Evolutionary conservation across 2,888 invertebrate species (phyloP), one percentile per base, ranked within the genome.

Genomic region (Cephus nigrinus): DNA sequence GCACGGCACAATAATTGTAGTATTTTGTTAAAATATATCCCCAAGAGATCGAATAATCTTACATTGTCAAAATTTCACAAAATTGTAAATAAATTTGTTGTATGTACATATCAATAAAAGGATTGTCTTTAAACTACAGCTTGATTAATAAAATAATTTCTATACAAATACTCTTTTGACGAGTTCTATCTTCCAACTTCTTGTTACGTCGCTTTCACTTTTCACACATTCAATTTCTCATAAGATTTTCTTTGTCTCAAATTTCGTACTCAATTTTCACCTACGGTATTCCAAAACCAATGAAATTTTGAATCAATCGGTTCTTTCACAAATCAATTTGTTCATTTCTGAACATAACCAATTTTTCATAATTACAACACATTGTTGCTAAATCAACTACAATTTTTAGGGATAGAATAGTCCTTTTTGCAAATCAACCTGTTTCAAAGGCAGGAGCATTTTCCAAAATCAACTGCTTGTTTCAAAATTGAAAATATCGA

Each of bases 91-190:
- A 90, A 88, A 86, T 86, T 89, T 83, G 88, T 87, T 90, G 89
- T 90, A 90, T 90, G 90, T 90, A 90, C 90, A 90, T 90, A 90
- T 90, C 90, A 90, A 90, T 90, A 90, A 90, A 90, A 87, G 85
- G 78, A 90, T 88, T 87, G 88, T 90, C 89, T 86, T 87, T 85
- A 80, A 83, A 80, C 73, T 40, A 40, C 40, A 40, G 15, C 40
- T 40, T 4, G 4, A 1, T 1, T 15, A 75, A 55, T 31, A 74
- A 40, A 73, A 76, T 31, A 31, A 32, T 15, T 71, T 35, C 31
- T 32, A 40, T 12, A 68, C 0, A 35, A 11, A 35, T 73, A 71
- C 3, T 3, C 9, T 9, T 71, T 36, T 31, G 11, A 30, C 32
- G 73, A 68, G 32, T 9, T 15, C 4, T n/a, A 32, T 33, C 34